Evolutionary conservation across 2,113 vertebrate species (phyloP).

Genomic region (Mustela nigripes): DNA sequence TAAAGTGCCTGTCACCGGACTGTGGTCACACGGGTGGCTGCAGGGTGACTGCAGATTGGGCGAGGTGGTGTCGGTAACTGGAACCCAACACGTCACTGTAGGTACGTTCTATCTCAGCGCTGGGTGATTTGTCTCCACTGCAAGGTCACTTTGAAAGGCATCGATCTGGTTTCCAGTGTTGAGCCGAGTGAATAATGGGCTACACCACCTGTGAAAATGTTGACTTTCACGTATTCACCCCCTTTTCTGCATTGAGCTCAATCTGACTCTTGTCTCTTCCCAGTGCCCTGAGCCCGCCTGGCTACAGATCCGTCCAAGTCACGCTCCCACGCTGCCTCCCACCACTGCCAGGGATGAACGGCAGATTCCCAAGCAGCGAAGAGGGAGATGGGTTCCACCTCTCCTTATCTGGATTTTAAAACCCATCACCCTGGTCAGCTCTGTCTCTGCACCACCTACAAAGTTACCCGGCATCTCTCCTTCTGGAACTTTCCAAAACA

Average conservation of each 20-base stretch:
- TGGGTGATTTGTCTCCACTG: background rate
- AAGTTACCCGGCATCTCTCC: background rate
- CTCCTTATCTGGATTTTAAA: too few relatives aligned
- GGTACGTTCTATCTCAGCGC: background rate
- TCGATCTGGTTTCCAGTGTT: background rate
- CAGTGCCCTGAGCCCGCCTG: background rate
- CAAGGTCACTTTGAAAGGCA: background rate
- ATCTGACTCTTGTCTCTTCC: too few relatives aligned
- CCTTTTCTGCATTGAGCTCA: background rate
- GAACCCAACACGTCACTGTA: background rate
- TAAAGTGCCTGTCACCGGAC: background rate
- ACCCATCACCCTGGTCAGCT: background rate
- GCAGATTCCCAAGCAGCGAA: background rate
- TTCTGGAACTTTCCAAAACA: background rate
- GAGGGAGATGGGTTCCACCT: background rate
- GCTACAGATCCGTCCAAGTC: background rate
- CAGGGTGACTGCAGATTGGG: background rate
- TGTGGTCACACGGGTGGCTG: accelerated
- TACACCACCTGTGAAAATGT: too few relatives aligned
- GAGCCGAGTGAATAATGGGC: background rate
- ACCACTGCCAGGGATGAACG: background rate
- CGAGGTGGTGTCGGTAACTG: too few relatives aligned
- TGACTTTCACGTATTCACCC: background rate
- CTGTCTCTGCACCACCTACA: background rate
- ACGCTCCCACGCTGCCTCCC: accelerated